These are phyloP conservation scores for Collichthys lucidus DNA, from an alignment of 2,113 vertebrate genomes.

Conservation along the genomic window DNA sequence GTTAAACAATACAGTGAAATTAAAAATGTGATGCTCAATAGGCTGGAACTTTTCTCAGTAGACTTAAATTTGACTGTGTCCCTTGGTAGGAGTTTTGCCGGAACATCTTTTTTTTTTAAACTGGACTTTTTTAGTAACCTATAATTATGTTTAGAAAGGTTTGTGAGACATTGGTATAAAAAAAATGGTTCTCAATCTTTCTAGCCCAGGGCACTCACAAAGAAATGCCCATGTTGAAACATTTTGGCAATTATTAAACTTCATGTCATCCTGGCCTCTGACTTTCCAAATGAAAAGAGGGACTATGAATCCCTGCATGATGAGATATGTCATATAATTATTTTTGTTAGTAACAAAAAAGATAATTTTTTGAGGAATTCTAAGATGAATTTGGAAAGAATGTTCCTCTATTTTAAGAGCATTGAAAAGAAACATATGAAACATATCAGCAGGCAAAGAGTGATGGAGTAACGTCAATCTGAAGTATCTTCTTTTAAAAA, in stretches of 20 bases:
- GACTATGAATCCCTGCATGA: neutral
- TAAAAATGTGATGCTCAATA: slow-evolving; percentile 13
- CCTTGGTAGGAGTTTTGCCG: neutral
- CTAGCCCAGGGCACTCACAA: neutral
- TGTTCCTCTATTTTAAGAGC: neutral
- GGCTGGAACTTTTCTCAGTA: slow-evolving; percentile 2
- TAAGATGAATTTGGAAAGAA: neutral
- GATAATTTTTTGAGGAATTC: too few relatives aligned
- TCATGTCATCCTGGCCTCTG: neutral
- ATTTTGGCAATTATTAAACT: neutral
- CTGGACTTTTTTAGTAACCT: neutral
- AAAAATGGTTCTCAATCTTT: neutral
- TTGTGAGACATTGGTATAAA: neutral
- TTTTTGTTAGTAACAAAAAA: too few relatives aligned
- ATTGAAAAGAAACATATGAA: neutral
- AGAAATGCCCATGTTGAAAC: neutral
- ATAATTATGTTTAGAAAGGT: neutral
- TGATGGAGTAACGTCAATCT: neutral
- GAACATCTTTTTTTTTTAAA: neutral
- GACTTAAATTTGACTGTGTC: neutral
- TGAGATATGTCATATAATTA: too few relatives aligned
- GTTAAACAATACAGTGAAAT: slow-evolving; percentile 32
- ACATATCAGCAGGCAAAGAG: too few relatives aligned
- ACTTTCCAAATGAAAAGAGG: neutral
- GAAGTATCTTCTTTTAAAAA: neutral